A percentile compares a stretch with the other conserved stretches of the same genome.
phyloP scores from a whole-genome alignment of 2,797 vertebrate genomes.

The Echiichthys vipera region DNA sequence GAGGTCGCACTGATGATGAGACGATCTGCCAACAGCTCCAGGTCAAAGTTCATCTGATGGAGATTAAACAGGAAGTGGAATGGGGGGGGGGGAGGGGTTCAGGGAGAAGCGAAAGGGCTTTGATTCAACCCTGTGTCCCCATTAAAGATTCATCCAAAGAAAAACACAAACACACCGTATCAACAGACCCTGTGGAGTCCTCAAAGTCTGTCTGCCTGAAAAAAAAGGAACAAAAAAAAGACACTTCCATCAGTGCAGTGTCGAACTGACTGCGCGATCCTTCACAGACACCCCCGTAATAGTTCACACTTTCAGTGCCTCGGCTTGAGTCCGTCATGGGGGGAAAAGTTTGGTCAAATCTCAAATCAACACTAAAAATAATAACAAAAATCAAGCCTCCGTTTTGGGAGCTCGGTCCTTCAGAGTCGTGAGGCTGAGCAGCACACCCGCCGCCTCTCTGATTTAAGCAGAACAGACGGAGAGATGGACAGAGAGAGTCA shows the following conservation, averaged over 20 bases:
- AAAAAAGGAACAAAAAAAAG: slow-evolving; percentile 17
- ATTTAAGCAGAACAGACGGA: slow-evolving; percentile 45
- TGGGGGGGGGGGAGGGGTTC: neutral
- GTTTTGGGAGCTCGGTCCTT: slow-evolving; percentile 52
- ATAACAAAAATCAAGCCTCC: slow-evolving; percentile 47
- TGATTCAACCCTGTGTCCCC: slow-evolving; percentile 69
- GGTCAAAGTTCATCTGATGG: slow-evolving; percentile 64
- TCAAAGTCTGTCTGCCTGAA: slow-evolving; percentile 45
- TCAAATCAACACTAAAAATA: slow-evolving; percentile 52
- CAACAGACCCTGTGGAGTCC: slow-evolving; percentile 67
- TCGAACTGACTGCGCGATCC: slow-evolving; percentile 43
- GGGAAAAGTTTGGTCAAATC: slow-evolving; percentile 70
- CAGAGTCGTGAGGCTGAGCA: slow-evolving; percentile 60
- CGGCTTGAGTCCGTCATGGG: slow-evolving; percentile 28
- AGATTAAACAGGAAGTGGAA: slow-evolving; percentile 48
- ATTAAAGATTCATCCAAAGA: slow-evolving; percentile 33
- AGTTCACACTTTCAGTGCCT: slow-evolving; percentile 27
- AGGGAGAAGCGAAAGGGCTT: slow-evolving; percentile 40
- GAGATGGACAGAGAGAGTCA: slow-evolving; percentile 33
- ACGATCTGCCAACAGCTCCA: slow-evolving; percentile 48
- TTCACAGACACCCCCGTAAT: slow-evolving; percentile 17
- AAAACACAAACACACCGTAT: neutral
- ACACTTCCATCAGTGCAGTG: slow-evolving; percentile 46
- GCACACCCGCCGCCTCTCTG: slow-evolving; percentile 54
- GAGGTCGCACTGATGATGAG: slow-evolving; percentile 22